phyloP scores from a whole-genome alignment of 2,888 invertebrate genomes.

The Leptopterna dolabrata region DNA sequence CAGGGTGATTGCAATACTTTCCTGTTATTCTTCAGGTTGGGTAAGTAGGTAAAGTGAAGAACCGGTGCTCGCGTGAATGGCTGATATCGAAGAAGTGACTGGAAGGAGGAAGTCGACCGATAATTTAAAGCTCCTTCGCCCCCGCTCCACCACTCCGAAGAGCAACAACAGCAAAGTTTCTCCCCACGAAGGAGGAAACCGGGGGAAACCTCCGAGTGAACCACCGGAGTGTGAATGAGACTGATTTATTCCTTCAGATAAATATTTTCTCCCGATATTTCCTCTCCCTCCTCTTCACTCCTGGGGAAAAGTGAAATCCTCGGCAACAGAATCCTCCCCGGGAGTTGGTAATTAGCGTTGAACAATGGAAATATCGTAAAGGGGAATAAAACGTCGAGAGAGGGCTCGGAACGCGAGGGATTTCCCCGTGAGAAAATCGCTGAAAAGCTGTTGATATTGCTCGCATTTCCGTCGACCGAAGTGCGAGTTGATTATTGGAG shows the following conservation, averaged over 20 bases:
- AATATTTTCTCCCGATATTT: background rate
- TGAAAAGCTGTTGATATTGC: background rate
- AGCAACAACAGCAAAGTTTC: conserved; percentile 16
- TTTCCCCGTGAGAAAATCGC: background rate
- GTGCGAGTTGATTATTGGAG: background rate
- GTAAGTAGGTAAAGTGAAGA: too few species aligned
- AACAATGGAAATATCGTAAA: background rate
- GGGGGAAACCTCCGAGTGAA: background rate
- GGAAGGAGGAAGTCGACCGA: conserved; percentile 15
- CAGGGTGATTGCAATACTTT: too few species aligned
- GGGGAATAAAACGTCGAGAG: background rate
- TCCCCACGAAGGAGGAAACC: background rate
- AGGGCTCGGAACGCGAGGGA: background rate
- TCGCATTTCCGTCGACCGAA: background rate
- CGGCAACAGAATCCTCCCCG: background rate
- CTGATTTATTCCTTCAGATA: background rate
- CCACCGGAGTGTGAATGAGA: background rate
- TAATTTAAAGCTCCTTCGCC: conserved; percentile 13
- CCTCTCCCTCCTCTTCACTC: background rate
- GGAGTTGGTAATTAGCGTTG: background rate
- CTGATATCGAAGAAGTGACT: background rate
- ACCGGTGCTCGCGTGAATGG: background rate
- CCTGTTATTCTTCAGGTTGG: too few species aligned
- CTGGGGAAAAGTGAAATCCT: background rate
- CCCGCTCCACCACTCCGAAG: background rate